Evolutionary conservation across 2,797 vertebrate genomes (phyloP).

Genomic region (Darevskia mixta): DNA sequence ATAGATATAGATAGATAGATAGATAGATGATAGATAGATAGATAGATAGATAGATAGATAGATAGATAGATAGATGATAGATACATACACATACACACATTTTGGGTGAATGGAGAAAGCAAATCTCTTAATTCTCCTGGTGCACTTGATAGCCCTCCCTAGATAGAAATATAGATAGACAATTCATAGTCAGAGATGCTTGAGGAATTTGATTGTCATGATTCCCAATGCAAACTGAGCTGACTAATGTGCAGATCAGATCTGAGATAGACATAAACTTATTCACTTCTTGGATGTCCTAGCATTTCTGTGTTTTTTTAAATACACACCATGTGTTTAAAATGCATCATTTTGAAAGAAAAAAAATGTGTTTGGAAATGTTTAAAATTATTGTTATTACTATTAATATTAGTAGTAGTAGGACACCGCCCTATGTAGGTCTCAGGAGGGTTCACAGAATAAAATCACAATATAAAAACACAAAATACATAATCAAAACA

Average conservation of each 20-base stretch:
- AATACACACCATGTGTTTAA: background rate
- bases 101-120: conserved; percentile 58
- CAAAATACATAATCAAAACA: no score
- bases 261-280: background rate
- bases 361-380: background rate
- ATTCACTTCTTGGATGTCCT: background rate
- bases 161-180: background rate
- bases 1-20: no score
- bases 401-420: no score
- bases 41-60: no score
- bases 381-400: no score
- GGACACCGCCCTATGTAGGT: no score
- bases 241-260: background rate
- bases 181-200: background rate
- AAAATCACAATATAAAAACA: no score
- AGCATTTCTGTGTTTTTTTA: background rate
- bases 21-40: no score
- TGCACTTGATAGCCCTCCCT: conserved; percentile 57
- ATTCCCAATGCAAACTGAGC: background rate
- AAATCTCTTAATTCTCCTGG: conserved; percentile 61
- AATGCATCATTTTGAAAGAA: background rate
- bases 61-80: no score
- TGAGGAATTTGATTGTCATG: background rate
- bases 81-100: no score
- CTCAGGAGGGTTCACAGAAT: no score